A percentile compares a stretch with the other conserved stretches of the same genome.
Evolutionary conservation across 2,113 vertebrate genomes (phyloP).

Genomic region (Mungos mungo): DNA sequence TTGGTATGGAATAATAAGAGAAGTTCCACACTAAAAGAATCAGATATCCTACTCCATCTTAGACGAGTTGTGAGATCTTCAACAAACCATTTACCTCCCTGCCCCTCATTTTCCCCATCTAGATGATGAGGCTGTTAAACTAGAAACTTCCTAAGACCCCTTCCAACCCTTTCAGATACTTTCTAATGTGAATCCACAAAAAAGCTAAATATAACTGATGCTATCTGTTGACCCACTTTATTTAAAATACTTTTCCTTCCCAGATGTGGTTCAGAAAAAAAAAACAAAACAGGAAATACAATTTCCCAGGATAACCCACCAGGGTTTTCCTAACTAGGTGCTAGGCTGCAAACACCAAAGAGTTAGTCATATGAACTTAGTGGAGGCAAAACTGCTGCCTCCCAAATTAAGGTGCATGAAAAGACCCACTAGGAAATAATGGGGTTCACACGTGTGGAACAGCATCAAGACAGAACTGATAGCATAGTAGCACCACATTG

Average conservation of each 20-base stretch:
- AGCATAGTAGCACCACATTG: neutral
- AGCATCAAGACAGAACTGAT: neutral
- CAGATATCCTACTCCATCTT: neutral
- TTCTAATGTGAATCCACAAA: neutral
- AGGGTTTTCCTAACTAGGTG: neutral
- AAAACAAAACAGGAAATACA: neutral
- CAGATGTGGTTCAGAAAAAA: neutral
- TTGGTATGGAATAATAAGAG: neutral
- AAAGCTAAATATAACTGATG: neutral
- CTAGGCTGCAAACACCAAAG: neutral
- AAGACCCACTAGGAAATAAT: neutral
- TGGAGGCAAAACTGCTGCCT: neutral
- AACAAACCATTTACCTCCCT: neutral
- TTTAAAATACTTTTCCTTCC: slow-evolving; percentile 14
- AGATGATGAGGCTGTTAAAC: neutral
- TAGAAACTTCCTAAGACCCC: neutral
- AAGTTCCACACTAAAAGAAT: neutral
- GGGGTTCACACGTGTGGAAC: neutral
- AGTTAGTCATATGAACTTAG: neutral
- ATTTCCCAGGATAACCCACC: neutral
- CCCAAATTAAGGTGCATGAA: neutral
- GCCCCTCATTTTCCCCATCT: neutral
- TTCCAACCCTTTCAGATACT: neutral
- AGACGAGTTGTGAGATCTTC: neutral
- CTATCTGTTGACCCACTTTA: neutral